phyloP scores from a whole-genome alignment of 2,113 vertebrate genomes.

The Tenrec ecaudatus region DNA sequence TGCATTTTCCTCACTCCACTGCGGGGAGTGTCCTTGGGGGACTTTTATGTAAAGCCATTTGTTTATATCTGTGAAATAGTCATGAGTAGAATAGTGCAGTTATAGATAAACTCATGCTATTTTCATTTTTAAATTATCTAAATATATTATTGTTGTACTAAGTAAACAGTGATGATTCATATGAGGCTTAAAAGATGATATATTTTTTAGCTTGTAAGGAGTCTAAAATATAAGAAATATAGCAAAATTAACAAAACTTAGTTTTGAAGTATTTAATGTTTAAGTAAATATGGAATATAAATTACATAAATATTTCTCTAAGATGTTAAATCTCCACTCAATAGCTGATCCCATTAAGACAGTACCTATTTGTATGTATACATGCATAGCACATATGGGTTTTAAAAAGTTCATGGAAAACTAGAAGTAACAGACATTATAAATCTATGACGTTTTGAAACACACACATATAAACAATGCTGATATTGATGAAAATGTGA shows the following conservation, averaged over 20 bases:
- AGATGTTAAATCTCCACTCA: neutral
- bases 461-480: neutral
- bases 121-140: constrained; percentile 20
- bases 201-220: neutral
- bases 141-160: neutral
- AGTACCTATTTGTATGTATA: no score
- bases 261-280: constrained; percentile 29
- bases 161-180: neutral
- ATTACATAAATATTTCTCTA: constrained; percentile 14
- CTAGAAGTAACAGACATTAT: no score
- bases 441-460: no score
- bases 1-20: neutral
- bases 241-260: neutral
- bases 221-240: constrained; percentile 6
- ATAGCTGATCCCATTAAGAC: neutral
- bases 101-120: neutral
- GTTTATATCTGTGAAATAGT: constrained; percentile 32
- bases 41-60: neutral
- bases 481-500: neutral
- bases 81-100: neutral
- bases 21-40: neutral
- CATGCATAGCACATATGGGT: no score
- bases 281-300: neutral
- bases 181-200: neutral
- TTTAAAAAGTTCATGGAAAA: no score